Percentiles rank a stretch among this genome's conserved stretches.
phyloP scores from a whole-genome alignment of 2,797 vertebrate species.

The Diglossa cyanea region DNA sequence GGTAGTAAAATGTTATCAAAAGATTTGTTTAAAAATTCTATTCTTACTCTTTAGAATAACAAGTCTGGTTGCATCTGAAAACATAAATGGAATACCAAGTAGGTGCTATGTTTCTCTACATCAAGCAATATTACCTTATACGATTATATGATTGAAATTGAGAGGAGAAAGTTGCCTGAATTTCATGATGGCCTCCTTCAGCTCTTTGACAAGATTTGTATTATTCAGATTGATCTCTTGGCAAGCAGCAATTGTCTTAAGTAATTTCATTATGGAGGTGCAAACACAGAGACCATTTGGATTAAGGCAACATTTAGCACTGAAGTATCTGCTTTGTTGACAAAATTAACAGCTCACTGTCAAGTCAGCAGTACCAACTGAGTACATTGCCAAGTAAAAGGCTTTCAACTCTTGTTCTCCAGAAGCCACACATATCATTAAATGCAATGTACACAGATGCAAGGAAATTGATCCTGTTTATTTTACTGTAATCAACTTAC shows the following conservation, averaged over 20 bases:
- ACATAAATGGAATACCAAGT: neutral
- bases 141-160: neutral
- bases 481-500: neutral
- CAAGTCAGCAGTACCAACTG: neutral
- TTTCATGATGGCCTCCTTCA: neutral
- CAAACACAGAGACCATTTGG: neutral
- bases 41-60: neutral
- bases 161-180: neutral
- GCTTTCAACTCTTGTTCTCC: neutral
- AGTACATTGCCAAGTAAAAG: neutral
- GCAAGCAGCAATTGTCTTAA: neutral
- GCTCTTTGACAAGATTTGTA: neutral
- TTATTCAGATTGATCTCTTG: neutral
- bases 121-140: neutral
- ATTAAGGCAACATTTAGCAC: neutral
- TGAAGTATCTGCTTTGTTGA: neutral
- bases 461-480: neutral
- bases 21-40: neutral
- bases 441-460: neutral
- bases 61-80: neutral
- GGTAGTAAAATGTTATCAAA: neutral
- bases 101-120: neutral
- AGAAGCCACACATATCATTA: neutral
- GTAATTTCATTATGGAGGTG: neutral
- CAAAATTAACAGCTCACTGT: neutral